Conservation (phyloP, 2,797 vertebrate genomes). For the Odontamblyopus lacepedii region DNA sequence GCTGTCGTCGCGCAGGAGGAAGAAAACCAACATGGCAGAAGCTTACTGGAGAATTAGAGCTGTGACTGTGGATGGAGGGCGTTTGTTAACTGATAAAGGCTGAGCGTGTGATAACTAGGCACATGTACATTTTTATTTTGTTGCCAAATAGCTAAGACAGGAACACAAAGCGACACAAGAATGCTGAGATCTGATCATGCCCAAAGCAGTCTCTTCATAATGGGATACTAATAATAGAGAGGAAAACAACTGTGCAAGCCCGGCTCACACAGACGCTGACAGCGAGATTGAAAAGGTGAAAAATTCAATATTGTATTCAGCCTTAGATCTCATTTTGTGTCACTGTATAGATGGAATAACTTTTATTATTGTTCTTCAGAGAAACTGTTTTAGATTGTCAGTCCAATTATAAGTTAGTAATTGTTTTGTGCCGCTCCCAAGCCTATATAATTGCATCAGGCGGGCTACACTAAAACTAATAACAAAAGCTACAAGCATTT, state of each 20-base stretch:
- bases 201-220: constrained; percentile 4
- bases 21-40: constrained; percentile 58
- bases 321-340: background rate
- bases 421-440: background rate
- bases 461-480: background rate
- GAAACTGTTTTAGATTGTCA: background rate
- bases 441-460: no score
- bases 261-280: background rate
- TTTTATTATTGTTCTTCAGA: background rate
- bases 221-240: background rate
- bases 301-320: background rate
- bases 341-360: background rate
- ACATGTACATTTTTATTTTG: constrained; percentile 40
- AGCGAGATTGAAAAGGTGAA: background rate
- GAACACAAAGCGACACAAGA: constrained; percentile 2
- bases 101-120: constrained; percentile 25
- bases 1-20: constrained; percentile 56
- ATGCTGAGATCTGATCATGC: constrained; percentile 13
- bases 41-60: constrained; percentile 32
- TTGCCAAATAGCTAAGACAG: constrained; percentile 25
- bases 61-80: constrained; percentile 35
- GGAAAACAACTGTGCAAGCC: background rate
- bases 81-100: constrained; percentile 50
- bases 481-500: background rate
- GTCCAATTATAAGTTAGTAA: background rate